Conservation (phyloP, 2,113 vertebrate species). For the Pungitius pungitius region DNA sequence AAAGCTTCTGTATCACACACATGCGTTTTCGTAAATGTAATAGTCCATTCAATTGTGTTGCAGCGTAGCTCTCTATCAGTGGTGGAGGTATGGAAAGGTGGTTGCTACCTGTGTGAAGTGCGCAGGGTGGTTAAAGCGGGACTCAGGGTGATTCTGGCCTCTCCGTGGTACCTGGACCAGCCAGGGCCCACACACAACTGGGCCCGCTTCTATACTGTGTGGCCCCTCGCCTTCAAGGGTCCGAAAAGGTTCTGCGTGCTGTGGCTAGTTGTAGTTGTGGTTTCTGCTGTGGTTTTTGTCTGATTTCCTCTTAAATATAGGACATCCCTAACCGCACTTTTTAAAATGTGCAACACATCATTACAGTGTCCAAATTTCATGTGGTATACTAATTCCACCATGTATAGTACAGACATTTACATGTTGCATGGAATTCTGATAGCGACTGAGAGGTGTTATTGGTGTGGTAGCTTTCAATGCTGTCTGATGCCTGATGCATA, state of each 20-base stretch:
- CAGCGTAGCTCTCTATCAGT: slow-evolving; percentile 85
- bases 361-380: background rate
- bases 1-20: background rate
- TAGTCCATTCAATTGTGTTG: slow-evolving; percentile 50
- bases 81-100: slow-evolving; percentile 89
- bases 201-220: slow-evolving; percentile 85
- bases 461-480: background rate
- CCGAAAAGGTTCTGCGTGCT: slow-evolving; percentile 76
- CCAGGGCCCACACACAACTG: slow-evolving; percentile 89
- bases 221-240: slow-evolving; percentile 88
- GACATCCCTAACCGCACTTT: background rate
- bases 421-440: slow-evolving; percentile 5
- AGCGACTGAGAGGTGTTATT: background rate
- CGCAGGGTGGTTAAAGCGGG: slow-evolving; percentile 82
- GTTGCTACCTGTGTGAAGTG: slow-evolving; percentile 82
- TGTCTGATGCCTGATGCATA: background rate
- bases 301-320: background rate
- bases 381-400: background rate
- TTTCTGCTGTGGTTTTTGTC: slow-evolving; percentile 29
- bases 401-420: background rate
- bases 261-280: slow-evolving; percentile 26
- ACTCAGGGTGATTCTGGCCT: slow-evolving; percentile 85
- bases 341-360: background rate
- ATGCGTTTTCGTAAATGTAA: slow-evolving; percentile 25
- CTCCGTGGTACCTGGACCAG: slow-evolving; percentile 93